phyloP scores from a whole-genome alignment of 2,113 vertebrate genomes.

The Paradoxurus hermaphroditus region DNA sequence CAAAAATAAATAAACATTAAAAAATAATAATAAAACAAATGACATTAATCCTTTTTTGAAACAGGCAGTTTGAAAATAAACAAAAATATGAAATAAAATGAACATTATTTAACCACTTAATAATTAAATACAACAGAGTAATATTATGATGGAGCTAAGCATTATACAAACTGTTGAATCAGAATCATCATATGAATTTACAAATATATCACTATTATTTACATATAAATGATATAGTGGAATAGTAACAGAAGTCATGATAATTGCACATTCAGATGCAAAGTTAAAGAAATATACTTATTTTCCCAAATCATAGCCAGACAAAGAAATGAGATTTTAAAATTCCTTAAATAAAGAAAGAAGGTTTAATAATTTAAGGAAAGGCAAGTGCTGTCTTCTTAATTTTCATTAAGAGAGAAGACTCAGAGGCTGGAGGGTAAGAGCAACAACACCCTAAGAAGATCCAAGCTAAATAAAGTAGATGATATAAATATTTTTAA shows the following conservation, averaged over 20 bases:
- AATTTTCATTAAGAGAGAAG: not conserved
- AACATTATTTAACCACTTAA: not conserved
- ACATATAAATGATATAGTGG: not conserved
- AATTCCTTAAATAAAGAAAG: not conserved
- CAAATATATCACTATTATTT: not conserved
- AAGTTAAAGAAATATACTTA: not conserved
- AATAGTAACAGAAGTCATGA: not conserved
- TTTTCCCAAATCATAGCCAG: not conserved
- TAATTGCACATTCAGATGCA: not conserved
- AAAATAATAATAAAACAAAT: too few species aligned
- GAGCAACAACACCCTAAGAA: not conserved
- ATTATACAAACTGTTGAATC: not conserved
- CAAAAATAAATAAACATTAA: too few species aligned
- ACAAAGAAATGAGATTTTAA: slow-evolving; percentile 14
- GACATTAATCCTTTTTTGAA: not conserved
- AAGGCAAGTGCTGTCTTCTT: not conserved
- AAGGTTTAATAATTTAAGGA: not conserved
- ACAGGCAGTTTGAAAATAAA: not conserved
- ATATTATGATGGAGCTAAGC: not conserved
- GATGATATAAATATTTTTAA: not conserved
- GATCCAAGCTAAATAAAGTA: slow-evolving; percentile 2
- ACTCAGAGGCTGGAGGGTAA: not conserved
- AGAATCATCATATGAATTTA: not conserved
- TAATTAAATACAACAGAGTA: not conserved
- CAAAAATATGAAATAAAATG: slow-evolving; percentile 32